Evolutionary conservation across 2,113 vertebrate species (phyloP).

Genomic region (Gallinago jamesoni): DNA sequence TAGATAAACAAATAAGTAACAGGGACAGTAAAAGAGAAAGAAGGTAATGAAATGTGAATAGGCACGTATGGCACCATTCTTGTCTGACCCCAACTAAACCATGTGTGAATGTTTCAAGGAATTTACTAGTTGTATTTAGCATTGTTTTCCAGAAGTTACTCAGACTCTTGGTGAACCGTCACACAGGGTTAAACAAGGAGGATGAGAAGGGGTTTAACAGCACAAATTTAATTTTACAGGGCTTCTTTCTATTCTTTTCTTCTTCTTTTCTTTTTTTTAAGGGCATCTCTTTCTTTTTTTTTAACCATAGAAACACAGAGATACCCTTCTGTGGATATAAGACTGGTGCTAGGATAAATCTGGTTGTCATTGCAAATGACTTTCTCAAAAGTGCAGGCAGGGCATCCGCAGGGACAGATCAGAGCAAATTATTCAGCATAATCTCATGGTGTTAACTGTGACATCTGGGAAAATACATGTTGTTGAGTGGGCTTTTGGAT

Average conservation of each 20-base stretch:
- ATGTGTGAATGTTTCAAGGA: slow-evolving; percentile 26
- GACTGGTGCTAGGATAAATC: neutral
- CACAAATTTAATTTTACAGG: slow-evolving; percentile 20
- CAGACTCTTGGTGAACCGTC: neutral
- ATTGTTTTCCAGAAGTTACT: slow-evolving; percentile 45
- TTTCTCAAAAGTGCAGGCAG: neutral
- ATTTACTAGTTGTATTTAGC: slow-evolving; percentile 37
- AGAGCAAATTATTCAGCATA: neutral
- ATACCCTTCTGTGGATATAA: neutral
- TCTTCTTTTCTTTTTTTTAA: neutral
- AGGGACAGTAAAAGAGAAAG: neutral
- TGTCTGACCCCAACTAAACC: neutral
- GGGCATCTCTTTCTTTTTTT: neutral
- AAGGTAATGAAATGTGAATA: slow-evolving; percentile 33
- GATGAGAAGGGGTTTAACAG: slow-evolving; percentile 8
- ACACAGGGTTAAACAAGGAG: slow-evolving; percentile 5
- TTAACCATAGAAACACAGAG: slow-evolving; percentile 1
- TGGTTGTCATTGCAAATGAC: neutral
- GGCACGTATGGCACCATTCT: neutral
- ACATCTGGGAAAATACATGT: neutral
- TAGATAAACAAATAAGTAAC: neutral
- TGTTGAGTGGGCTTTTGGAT: neutral
- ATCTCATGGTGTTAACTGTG: slow-evolving; percentile 9
- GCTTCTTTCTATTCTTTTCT: neutral
- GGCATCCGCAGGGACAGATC: neutral